Conservation (phyloP, 2,113 vertebrate species). For the Stomatorhinus ivindoensis region DNA sequence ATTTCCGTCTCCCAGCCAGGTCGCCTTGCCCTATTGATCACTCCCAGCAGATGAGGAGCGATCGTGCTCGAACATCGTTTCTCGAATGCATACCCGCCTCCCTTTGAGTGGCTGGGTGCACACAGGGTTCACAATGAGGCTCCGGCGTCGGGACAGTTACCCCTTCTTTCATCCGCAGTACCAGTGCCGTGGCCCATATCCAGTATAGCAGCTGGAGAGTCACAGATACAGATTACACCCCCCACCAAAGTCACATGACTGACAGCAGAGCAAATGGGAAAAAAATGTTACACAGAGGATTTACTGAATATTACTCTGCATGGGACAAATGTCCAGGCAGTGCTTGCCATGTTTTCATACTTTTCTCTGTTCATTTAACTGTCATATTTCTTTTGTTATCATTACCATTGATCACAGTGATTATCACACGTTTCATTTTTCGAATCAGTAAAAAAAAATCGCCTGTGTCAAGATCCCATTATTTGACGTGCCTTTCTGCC, state of each 20-base stretch:
- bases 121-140: background rate
- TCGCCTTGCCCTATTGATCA: constrained; percentile 6
- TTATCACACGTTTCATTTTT: background rate
- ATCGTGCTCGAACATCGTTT: background rate
- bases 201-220: background rate
- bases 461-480: background rate
- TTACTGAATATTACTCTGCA: background rate
- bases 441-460: background rate
- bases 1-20: constrained; percentile 7
- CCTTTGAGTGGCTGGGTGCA: background rate
- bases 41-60: background rate
- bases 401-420: background rate
- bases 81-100: background rate
- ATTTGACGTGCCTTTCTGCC: background rate
- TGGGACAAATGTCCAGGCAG: background rate
- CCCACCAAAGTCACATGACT: background rate
- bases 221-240: background rate
- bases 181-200: background rate
- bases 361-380: background rate
- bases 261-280: constrained; percentile 12
- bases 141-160: background rate
- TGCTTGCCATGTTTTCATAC: background rate
- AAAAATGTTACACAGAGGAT: background rate
- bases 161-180: background rate
- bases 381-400: background rate